phyloP scores from a whole-genome alignment of 37 sponge, comb jelly and placozoan genomes.

The Crambe crambe region DNA sequence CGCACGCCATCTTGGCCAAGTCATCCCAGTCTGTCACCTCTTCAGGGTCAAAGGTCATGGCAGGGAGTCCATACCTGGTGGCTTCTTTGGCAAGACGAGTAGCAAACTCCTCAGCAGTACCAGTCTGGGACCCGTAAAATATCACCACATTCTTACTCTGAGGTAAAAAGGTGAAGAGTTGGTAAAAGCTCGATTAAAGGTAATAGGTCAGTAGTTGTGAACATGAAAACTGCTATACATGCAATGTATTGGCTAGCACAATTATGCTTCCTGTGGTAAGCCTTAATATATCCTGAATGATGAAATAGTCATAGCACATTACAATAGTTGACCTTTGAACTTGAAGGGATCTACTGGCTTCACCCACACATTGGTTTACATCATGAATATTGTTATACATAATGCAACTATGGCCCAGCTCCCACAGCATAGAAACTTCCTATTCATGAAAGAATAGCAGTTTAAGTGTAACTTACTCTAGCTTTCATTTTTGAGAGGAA shows the following conservation, averaged over 20 bases:
- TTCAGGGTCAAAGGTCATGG: constrained; percentile 92
- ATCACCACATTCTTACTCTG: constrained; percentile 88
- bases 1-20: constrained; percentile 49
- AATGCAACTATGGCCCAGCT: no score
- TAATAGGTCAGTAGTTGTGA: no score
- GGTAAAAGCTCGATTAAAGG: no score
- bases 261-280: neutral
- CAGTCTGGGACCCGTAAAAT: constrained; percentile 98
- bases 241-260: neutral
- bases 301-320: no score
- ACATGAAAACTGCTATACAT: neutral
- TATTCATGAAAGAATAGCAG: no score
- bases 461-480: constrained; percentile 58
- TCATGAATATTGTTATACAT: no score
- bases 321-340: no score
- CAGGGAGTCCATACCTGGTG: constrained; percentile 74
- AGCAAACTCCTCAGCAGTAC: constrained; percentile 97
- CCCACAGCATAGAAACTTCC: no score
- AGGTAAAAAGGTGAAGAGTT: neutral
- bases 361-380: no score
- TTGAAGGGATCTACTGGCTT: no score
- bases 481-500: constrained; percentile 69
- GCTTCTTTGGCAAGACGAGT: constrained; percentile 89
- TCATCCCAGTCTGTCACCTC: constrained; percentile 92
- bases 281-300: no score